Percentiles rank a stretch among this genome's conserved stretches.
phyloP scores from a whole-genome alignment of 2,888 invertebrate genomes.

The Desoria tigrina region DNA sequence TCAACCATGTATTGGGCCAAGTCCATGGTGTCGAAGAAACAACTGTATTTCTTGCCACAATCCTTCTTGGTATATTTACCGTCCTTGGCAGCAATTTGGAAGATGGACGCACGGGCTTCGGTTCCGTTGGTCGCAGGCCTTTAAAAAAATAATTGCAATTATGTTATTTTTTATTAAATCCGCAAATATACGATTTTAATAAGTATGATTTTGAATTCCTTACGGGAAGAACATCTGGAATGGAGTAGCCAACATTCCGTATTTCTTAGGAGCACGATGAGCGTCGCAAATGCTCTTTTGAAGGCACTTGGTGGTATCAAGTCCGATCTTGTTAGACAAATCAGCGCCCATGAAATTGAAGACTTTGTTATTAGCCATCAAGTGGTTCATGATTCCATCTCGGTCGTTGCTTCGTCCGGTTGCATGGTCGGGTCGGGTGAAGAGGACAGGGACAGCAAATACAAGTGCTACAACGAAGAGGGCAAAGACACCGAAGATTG shows the following conservation, averaged over 20 bases:
- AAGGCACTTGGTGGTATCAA: conserved; percentile 50
- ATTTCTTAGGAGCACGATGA: conserved; percentile 48
- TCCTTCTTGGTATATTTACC: conserved; percentile 47
- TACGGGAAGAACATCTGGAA: conserved; percentile 54
- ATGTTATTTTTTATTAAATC: conserved; percentile 10
- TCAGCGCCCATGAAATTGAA: conserved; percentile 53
- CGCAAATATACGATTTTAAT: no score
- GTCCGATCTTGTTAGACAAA: conserved; percentile 50
- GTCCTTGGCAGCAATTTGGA: conserved; percentile 51
- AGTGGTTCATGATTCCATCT: conserved; percentile 48
- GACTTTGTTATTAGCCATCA: conserved; percentile 50
- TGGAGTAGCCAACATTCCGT: conserved; percentile 50
- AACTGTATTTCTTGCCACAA: conserved; percentile 45
- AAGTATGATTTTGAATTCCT: no score
- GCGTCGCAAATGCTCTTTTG: conserved; percentile 53
- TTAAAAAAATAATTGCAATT: conserved; percentile 11
- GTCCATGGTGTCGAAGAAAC: conserved; percentile 52
- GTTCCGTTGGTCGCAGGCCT: conserved; percentile 51
- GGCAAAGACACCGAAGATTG: conserved; percentile 43
- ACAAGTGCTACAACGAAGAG: conserved; percentile 41
- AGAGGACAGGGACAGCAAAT: conserved; percentile 42
- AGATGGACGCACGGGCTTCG: conserved; percentile 42
- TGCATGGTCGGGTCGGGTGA: conserved; percentile 30
- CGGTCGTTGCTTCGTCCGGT: conserved; percentile 38
- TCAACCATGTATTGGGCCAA: conserved; percentile 17